These are phyloP conservation scores for Alouatta palliata DNA, from an alignment of 2,113 vertebrate species.

Conservation along the genomic window DNA sequence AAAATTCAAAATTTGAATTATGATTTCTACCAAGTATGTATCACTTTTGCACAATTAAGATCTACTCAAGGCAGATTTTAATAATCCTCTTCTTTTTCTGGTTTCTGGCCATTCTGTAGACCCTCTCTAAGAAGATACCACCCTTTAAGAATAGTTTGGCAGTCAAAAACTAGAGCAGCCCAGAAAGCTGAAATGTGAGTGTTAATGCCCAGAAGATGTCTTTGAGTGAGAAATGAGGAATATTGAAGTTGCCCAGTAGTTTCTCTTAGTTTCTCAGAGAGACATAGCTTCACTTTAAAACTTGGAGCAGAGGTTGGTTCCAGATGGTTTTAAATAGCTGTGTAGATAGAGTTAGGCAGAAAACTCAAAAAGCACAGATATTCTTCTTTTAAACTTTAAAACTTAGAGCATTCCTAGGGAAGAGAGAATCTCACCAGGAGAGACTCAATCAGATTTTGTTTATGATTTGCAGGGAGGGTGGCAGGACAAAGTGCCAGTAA, in stretches of 20 bases:
- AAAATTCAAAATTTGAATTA: not conserved
- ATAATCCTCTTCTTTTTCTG: not conserved
- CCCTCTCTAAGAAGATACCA: fast-evolving
- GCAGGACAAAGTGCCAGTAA: fast-evolving
- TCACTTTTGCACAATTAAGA: not conserved
- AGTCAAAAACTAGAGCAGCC: not conserved
- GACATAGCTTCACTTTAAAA: not conserved
- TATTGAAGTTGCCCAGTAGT: not conserved
- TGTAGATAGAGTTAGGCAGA: not conserved
- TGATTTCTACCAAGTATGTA: not conserved
- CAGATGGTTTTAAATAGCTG: not conserved
- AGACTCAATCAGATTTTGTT: not conserved
- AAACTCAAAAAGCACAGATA: not conserved
- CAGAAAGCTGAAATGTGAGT: not conserved
- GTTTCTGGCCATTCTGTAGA: not conserved
- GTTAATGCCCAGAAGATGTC: too few species aligned
- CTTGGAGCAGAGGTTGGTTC: not conserved
- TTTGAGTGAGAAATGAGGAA: not conserved
- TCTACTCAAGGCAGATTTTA: not conserved
- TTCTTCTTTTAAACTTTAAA: not conserved
- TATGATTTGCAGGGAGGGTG: not conserved
- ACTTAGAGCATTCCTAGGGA: not conserved
- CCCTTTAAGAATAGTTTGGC: not conserved
- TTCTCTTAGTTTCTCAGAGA: not conserved
- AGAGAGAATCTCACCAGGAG: not conserved